These are phyloP conservation scores for Sitophilus oryzae DNA, from an alignment of 1,140 invertebrate species.

Conservation along the genomic window DNA sequence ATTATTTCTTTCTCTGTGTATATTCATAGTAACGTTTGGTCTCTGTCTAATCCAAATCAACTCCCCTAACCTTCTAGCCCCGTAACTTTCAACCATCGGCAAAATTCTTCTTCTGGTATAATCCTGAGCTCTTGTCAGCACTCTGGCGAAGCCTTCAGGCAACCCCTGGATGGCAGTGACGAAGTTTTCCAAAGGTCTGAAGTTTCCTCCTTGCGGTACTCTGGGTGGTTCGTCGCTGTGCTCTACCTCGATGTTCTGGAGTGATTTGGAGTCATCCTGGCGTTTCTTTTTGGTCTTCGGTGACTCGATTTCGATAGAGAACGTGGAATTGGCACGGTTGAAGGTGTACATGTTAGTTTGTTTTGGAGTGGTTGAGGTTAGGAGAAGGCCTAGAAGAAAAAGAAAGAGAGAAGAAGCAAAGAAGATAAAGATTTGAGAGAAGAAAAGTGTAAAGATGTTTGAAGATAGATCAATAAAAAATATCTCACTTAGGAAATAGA, in stretches of 20 bases:
- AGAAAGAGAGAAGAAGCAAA: conserved; percentile 13
- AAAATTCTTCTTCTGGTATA: conserved; percentile 22
- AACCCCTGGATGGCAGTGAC: conserved; percentile 20
- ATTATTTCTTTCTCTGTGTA: conserved; percentile 1
- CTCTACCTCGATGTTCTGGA: background rate
- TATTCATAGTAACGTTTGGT: conserved; percentile 6
- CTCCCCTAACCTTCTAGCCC: conserved; percentile 3
- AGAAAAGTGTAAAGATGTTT: background rate
- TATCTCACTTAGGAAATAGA: background rate
- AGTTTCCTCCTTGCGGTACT: background rate
- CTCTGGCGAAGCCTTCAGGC: conserved; percentile 19
- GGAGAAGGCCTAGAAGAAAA: conserved; percentile 5
- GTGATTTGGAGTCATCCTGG: background rate
- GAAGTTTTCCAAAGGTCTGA: conserved; percentile 13
- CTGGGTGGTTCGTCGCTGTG: background rate
- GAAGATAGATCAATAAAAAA: background rate
- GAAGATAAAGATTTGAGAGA: conserved; percentile 1
- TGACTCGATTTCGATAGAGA: conserved; percentile 11
- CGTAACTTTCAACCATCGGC: conserved; percentile 15
- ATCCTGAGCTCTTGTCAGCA: conserved; percentile 18
- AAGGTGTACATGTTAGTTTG: background rate
- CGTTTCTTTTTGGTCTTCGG: background rate
- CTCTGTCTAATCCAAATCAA: conserved; percentile 15
- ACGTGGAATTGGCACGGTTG: conserved; percentile 3
- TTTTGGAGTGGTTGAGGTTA: background rate